A percentile compares a stretch with the other conserved stretches of the same genome.
phyloP scores from a whole-genome alignment of 1,140 invertebrate genomes.

The Zelostemma sp. region DNA sequence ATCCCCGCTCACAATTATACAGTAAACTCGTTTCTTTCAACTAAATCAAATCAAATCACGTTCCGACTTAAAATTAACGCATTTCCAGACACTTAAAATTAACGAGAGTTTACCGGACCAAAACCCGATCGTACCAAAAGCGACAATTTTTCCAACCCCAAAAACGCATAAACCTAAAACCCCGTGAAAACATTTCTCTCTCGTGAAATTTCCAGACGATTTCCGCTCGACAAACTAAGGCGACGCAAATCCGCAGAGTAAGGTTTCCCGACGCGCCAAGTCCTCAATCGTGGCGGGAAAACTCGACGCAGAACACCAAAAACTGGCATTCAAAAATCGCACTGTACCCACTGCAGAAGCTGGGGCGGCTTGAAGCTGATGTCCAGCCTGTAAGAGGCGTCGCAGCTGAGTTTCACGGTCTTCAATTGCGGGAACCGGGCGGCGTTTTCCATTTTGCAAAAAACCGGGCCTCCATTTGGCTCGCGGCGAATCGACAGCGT shows the following conservation, averaged over 20 bases:
- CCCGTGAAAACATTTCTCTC: neutral
- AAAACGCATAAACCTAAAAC: no score
- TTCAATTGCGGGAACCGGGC: constrained; percentile 67
- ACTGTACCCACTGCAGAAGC: constrained; percentile 68
- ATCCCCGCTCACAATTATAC: no score
- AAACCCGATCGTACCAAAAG: no score
- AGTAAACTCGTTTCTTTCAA: no score
- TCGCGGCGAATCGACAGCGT: constrained; percentile 68
- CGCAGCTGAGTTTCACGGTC: constrained; percentile 70
- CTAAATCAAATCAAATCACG: no score
- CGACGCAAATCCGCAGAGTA: no score
- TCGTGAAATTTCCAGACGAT: no score
- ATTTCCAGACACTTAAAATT: no score
- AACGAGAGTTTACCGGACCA: no score
- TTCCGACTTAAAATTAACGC: no score
- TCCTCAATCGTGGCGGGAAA: neutral
- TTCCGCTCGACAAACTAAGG: no score
- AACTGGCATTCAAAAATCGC: constrained; percentile 18
- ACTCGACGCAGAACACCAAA: constrained; percentile 14
- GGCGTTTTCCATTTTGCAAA: constrained; percentile 71
- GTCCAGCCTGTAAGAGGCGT: constrained; percentile 68
- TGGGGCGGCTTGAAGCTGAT: constrained; percentile 72
- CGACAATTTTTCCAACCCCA: no score
- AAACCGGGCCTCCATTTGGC: constrained; percentile 67
- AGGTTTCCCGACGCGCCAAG: neutral